Evolutionary conservation across 2,888 invertebrate species (phyloP).

Genomic region (Lottia gigantea): DNA sequence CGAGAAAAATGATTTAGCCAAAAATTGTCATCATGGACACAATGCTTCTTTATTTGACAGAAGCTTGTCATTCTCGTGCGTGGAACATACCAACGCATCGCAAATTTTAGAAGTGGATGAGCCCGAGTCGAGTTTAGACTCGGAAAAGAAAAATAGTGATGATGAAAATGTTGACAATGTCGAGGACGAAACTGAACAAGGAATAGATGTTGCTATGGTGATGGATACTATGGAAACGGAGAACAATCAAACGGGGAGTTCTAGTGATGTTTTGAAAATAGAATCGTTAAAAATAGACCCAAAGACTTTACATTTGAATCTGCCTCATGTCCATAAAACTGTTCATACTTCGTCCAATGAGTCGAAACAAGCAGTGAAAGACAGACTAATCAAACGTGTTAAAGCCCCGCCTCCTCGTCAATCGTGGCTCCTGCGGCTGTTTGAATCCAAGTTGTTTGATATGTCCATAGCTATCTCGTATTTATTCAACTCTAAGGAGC

Average conservation of each 20-base stretch:
- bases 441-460: constrained; percentile 97
- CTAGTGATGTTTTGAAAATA: constrained; percentile 12
- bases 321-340: constrained; percentile 23
- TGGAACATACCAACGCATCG: constrained; percentile 38
- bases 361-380: neutral
- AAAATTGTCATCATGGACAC: neutral
- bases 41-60: constrained; percentile 35
- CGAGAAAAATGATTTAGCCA: neutral
- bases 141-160: constrained; percentile 1
- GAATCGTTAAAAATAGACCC: constrained; percentile 20
- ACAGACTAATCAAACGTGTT: constrained; percentile 22
- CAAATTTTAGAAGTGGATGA: constrained; percentile 5
- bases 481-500: constrained; percentile 97
- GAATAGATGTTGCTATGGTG: neutral
- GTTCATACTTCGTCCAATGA: constrained; percentile 26
- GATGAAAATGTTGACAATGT: constrained; percentile 10
- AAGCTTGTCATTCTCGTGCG: constrained; percentile 45
- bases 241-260: neutral
- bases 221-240: neutral
- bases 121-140: neutral
- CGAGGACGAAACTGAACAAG: constrained; percentile 14
- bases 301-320: constrained; percentile 10
- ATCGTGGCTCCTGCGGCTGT: constrained; percentile 82
- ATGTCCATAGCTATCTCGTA: constrained; percentile 99
- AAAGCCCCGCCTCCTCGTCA: constrained; percentile 34